Evolutionary conservation across 2,888 invertebrate species (phyloP).

Genomic region (Phalangium opilio): DNA sequence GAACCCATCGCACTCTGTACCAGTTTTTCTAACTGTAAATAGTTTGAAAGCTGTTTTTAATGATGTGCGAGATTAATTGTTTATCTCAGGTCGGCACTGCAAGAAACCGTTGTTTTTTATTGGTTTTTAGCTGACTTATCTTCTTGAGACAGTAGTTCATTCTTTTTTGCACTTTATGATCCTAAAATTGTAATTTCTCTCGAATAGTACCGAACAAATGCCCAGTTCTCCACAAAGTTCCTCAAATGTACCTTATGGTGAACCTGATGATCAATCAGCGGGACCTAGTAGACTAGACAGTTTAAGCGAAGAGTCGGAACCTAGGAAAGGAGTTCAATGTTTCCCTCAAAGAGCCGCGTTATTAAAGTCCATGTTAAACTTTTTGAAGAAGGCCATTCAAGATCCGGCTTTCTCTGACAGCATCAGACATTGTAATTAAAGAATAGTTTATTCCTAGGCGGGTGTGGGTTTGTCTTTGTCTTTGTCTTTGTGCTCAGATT

Average conservation of each 20-base stretch:
- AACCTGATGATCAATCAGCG: not conserved
- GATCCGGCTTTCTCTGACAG: conserved; percentile 62
- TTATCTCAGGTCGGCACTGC: no score
- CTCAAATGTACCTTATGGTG: not conserved
- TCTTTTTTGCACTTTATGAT: no score
- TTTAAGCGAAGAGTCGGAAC: not conserved
- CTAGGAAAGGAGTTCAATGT: conserved; percentile 34
- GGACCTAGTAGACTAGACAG: not conserved
- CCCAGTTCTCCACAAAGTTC: not conserved
- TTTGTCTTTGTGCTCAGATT: no score
- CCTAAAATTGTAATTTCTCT: no score
- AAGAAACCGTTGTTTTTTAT: no score
- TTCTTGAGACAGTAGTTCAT: no score
- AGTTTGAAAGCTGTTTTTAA: conserved; percentile 6
- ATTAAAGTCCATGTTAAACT: conserved; percentile 73
- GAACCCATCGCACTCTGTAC: not conserved
- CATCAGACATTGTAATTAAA: conserved; percentile 45
- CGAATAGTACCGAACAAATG: not conserved
- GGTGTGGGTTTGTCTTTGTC: no score
- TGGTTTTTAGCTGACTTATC: no score
- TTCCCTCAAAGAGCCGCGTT: conserved; percentile 67
- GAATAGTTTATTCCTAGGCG: no score
- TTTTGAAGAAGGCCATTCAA: conserved; percentile 66
- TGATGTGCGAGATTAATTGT: conserved; percentile 17
- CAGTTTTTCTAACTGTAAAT: not conserved